Percentiles rank a stretch among this genome's conserved stretches.
Conservation (phyloP, 35 echinoderm and acorn worm genomes). For the Anneissia japonica region DNA sequence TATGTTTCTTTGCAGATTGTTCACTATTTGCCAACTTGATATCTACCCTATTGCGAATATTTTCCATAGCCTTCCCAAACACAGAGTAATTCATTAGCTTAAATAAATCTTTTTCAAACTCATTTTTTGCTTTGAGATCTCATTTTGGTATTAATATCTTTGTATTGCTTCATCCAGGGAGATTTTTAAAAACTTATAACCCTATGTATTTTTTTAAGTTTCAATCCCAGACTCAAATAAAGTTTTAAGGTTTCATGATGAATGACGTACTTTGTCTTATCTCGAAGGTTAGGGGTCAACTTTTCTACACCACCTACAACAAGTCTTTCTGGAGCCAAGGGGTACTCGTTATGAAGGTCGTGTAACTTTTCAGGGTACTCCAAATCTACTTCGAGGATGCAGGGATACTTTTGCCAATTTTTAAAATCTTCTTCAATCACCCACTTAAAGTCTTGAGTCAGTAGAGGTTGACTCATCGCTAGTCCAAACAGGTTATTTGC, state of each 20-base stretch:
- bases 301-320: background rate
- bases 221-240: background rate
- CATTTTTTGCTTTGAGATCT: background rate
- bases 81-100: slow-evolving; percentile 38
- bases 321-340: too few species aligned
- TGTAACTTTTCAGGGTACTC: background rate
- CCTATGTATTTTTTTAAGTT: background rate
- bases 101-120: slow-evolving; percentile 17
- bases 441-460: slow-evolving; percentile 15
- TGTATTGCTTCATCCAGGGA: slow-evolving; percentile 13
- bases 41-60: background rate
- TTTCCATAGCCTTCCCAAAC: slow-evolving; percentile 17
- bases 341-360: background rate
- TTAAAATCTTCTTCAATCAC: background rate
- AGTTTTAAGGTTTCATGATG: background rate
- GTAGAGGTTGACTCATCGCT: slow-evolving; percentile 6
- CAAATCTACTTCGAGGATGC: background rate
- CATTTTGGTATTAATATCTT: background rate
- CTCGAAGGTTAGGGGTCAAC: background rate
- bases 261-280: slow-evolving; percentile 7
- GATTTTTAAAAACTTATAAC: slow-evolving; percentile 3
- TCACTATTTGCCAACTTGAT: background rate
- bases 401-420: background rate
- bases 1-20: background rate
- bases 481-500: slow-evolving; percentile 22